Evolutionary conservation across 2,797 vertebrate genomes (phyloP).

Genomic region (Microctenopoma stevenorrisi): DNA sequence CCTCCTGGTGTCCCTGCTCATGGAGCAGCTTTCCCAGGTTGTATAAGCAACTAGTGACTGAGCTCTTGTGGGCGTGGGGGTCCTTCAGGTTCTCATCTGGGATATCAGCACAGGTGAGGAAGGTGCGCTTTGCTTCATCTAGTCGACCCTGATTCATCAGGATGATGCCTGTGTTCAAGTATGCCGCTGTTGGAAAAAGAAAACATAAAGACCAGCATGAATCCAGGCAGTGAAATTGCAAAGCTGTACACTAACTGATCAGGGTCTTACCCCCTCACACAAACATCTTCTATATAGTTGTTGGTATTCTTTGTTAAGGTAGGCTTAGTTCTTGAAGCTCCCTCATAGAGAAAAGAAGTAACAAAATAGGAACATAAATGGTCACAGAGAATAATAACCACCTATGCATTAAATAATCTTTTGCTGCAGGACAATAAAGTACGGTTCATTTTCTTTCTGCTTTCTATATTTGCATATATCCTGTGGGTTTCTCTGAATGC

Average conservation of each 20-base stretch:
- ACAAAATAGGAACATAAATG: not conserved
- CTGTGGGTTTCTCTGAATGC: slow-evolving; percentile 8
- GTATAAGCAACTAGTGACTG: slow-evolving; percentile 98
- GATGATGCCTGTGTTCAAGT: slow-evolving; percentile 99
- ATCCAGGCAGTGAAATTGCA: not conserved
- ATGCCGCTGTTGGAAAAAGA: slow-evolving; percentile 86
- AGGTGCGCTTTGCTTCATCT: slow-evolving; percentile 94
- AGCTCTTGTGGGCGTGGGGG: slow-evolving; percentile 98
- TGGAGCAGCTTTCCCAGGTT: slow-evolving; percentile 98
- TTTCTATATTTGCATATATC: slow-evolving; percentile 11
- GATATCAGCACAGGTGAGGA: slow-evolving; percentile 96
- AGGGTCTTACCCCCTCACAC: not conserved
- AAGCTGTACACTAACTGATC: not conserved
- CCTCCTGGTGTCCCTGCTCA: slow-evolving; percentile 96
- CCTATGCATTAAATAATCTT: slow-evolving; percentile 1
- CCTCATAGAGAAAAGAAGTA: not conserved
- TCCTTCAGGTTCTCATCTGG: slow-evolving; percentile 99
- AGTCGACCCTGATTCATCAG: slow-evolving; percentile 95
- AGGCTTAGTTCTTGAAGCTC: not conserved
- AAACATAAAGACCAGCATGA: not conserved
- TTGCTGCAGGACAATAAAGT: not conserved
- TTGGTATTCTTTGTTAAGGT: not conserved
- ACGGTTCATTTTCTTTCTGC: not conserved
- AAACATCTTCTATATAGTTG: not conserved
- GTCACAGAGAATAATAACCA: slow-evolving; percentile 2